A percentile compares a stretch with the other conserved stretches of the same genome.
These are phyloP conservation scores for Bombus sylvicola DNA, from an alignment of 1,140 invertebrate species.

Conservation along the genomic window DNA sequence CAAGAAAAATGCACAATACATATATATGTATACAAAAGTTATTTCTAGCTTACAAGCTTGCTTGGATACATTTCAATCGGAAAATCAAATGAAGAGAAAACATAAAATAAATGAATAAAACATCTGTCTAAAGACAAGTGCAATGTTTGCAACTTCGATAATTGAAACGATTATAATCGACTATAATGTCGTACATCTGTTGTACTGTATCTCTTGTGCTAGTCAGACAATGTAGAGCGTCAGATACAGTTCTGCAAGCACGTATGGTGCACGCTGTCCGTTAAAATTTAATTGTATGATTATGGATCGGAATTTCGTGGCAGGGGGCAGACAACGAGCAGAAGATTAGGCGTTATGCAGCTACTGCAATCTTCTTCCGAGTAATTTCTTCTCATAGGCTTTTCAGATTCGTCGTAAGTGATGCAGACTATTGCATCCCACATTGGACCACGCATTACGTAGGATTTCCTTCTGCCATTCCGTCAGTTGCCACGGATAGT, in stretches of 20 bases:
- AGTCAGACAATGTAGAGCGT: neutral
- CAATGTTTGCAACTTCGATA: neutral
- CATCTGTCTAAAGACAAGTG: neutral
- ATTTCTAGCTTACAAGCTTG: too few species aligned
- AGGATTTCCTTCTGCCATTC: constrained; percentile 28
- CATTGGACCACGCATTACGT: constrained; percentile 1
- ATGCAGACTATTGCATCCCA: constrained; percentile 14
- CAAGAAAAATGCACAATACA: too few species aligned
- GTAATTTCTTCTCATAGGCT: constrained; percentile 45
- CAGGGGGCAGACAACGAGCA: constrained; percentile 21
- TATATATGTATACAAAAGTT: too few species aligned
- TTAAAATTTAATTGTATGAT: constrained; percentile 52
- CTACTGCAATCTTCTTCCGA: constrained; percentile 33
- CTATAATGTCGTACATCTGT: neutral
- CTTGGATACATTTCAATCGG: too few species aligned
- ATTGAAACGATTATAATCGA: neutral
- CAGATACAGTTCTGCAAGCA: neutral
- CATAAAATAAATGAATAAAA: neutral
- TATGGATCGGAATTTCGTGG: constrained; percentile 46
- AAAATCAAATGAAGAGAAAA: neutral
- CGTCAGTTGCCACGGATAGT: neutral
- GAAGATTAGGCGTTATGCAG: constrained; percentile 20
- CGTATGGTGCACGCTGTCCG: neutral
- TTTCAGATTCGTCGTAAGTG: constrained; percentile 51
- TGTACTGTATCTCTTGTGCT: neutral